A percentile compares a stretch with the other conserved stretches of the same genome.
Conservation (phyloP, 2,113 vertebrate genomes). For the Crotalus tigris region DNA sequence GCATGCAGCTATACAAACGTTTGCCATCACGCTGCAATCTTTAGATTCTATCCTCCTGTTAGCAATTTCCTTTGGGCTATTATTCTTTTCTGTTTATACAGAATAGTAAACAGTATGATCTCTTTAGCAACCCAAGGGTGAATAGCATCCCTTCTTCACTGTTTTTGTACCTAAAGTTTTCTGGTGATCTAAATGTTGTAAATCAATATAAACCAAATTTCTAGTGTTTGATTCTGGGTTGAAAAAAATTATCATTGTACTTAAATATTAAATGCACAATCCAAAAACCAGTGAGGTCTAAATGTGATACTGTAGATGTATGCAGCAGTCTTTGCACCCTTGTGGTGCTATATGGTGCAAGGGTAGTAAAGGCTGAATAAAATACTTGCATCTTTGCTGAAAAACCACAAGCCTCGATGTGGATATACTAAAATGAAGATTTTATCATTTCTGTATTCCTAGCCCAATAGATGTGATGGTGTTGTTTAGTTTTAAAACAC, state of each 20-base stretch:
- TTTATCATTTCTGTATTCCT: constrained; percentile 39
- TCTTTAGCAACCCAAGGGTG: constrained; percentile 39
- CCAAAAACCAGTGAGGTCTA: constrained; percentile 59
- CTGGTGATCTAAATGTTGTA: constrained; percentile 48
- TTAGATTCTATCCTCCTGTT: constrained; percentile 40
- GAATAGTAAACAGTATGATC: constrained; percentile 26
- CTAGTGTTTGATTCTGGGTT: constrained; percentile 33
- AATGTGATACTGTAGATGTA: constrained; percentile 68
- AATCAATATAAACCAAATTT: constrained; percentile 39
- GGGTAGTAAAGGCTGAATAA: constrained; percentile 62
- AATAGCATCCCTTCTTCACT: constrained; percentile 15
- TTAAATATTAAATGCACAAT: constrained; percentile 51
- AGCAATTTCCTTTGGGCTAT: constrained; percentile 28
- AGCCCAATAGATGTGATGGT: constrained; percentile 27
- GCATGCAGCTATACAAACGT: constrained; percentile 56
- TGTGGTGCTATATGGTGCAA: constrained; percentile 74
- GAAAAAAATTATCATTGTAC: constrained; percentile 48
- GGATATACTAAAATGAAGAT: constrained; percentile 39
- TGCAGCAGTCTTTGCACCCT: constrained; percentile 67
- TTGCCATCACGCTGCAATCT: constrained; percentile 57
- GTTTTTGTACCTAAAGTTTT: constrained; percentile 42
- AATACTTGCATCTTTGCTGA: constrained; percentile 57
- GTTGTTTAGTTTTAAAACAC: constrained; percentile 18
- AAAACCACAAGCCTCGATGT: constrained; percentile 36
- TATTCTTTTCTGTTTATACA: constrained; percentile 30